These are phyloP conservation scores for Laticauda laticaudata DNA, from an alignment of 2,113 vertebrate genomes.

Conservation along the genomic window DNA sequence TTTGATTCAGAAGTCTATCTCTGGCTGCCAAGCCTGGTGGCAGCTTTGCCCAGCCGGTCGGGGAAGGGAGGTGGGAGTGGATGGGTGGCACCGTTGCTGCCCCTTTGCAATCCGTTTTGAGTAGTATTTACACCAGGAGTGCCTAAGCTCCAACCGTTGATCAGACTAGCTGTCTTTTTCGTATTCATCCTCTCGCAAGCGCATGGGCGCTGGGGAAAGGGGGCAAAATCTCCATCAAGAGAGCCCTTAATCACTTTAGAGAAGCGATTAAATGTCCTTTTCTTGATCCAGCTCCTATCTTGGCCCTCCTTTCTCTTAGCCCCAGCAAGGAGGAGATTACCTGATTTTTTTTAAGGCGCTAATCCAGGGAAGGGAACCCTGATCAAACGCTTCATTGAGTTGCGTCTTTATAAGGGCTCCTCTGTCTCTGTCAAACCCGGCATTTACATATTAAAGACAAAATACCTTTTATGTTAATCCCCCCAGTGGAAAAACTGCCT, in stretches of 20 bases:
- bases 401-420: neutral
- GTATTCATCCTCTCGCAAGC: neutral
- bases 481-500: slow-evolving; percentile 7
- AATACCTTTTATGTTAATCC: slow-evolving; percentile 32
- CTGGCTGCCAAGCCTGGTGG: neutral
- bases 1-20: neutral
- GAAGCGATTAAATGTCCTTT: slow-evolving; percentile 2
- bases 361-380: slow-evolving; percentile 14
- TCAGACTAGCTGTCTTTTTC: neutral
- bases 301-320: neutral
- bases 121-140: neutral
- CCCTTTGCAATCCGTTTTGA: neutral
- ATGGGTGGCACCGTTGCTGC: neutral
- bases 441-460: slow-evolving; percentile 40
- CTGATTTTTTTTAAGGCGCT: slow-evolving; percentile 18
- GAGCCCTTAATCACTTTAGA: slow-evolving; percentile 35
- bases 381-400: slow-evolving; percentile 24
- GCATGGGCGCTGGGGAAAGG: neutral
- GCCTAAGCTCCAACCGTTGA: neutral
- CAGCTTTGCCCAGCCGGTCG: neutral
- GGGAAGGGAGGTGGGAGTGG: too few species aligned
- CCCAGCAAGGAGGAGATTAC: slow-evolving; percentile 1
- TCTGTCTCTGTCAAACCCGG: slow-evolving; percentile 7
- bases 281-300: neutral
- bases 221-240: neutral